Base-by-base conservation (phyloP, 2,888 invertebrate genomes). In the Pedicia rivosa region DNA sequence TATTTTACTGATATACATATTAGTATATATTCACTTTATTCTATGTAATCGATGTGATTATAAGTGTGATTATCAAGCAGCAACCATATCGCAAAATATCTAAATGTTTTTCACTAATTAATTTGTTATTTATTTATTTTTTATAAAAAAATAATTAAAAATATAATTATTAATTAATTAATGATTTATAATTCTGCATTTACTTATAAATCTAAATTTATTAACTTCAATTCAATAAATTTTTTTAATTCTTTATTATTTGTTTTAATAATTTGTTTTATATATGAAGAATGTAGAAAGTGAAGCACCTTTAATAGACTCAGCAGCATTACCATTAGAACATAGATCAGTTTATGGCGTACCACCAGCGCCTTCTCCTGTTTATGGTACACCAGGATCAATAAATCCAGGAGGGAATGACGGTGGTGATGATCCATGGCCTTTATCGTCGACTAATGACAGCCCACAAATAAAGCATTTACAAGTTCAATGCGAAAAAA, bases 401-500 rank as follows among this genome's bases (percentile, higher is more conserved):
- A 31, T 41, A 36, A 33, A 38, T 36, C 37, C 45, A 5, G 43
- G 43, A 26, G 53, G 52, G 35, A 48, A 53, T 40, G 62, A 61
- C 40, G 64, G 63, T 38, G 62, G 62, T 15, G 84, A 86, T 48
- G 88, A 88, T 53, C 78, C 83, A 39, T 91, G 90, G 91, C 90
- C 88, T 0, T 63, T 87, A 46, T 78, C 83, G 30, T 74, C 82
- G 32, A 80, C 87, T 14, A 60, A 61, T 38, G 90, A 91, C 55
- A 87, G 87, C 63, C 90, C 90, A 1, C 86, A 88, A 62, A 90
- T 91, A 51, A 90, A 90, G 63, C 84, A 87, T 53, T 65, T 88
- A 44, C 87, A 90, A 66, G 91, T 91, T 47, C 90, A 91, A 58
- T 91, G 91, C 62, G 91, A 91, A 62, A 91, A 91, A 62, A 88